Evolutionary conservation across 2,113 vertebrate genomes (phyloP).

Genomic region (Pelvicachromis taeniatus): DNA sequence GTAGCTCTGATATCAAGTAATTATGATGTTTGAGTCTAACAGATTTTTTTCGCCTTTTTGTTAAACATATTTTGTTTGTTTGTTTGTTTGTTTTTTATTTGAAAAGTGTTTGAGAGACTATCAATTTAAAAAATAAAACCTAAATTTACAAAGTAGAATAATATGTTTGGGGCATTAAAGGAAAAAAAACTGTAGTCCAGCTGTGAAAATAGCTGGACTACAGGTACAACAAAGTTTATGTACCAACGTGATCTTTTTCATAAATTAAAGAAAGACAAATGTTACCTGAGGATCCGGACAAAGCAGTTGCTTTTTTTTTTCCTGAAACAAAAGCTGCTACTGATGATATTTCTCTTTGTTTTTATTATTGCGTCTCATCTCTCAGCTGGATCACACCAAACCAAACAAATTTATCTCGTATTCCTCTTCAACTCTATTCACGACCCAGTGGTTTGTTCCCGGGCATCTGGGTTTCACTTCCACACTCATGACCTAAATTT

Average conservation of each 20-base stretch:
- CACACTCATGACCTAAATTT: background rate
- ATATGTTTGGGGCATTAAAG: too few relatives aligned
- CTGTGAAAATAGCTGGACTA: too few relatives aligned
- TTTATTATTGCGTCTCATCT: fast-evolving
- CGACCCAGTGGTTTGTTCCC: background rate
- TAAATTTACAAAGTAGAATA: too few relatives aligned
- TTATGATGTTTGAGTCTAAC: too few relatives aligned
- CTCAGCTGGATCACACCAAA: background rate
- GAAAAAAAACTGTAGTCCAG: too few relatives aligned
- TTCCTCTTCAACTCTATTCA: background rate
- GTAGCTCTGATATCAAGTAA: too few relatives aligned
- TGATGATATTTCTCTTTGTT: background rate
- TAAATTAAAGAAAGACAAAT: background rate
- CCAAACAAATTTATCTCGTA: background rate
- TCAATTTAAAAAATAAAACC: too few relatives aligned
- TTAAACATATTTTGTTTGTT: too few relatives aligned
- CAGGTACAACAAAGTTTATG: too few relatives aligned
- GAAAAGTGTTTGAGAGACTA: too few relatives aligned
- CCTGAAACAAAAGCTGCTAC: background rate
- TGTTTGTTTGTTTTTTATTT: too few relatives aligned
- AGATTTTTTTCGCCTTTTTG: too few relatives aligned
- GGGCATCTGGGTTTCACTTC: background rate
- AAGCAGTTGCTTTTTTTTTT: background rate
- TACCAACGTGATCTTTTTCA: background rate
- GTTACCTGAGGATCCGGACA: background rate